Base-by-base conservation (phyloP, 2,797 vertebrate species). In the Xiphophorus birchmanni region DNA sequence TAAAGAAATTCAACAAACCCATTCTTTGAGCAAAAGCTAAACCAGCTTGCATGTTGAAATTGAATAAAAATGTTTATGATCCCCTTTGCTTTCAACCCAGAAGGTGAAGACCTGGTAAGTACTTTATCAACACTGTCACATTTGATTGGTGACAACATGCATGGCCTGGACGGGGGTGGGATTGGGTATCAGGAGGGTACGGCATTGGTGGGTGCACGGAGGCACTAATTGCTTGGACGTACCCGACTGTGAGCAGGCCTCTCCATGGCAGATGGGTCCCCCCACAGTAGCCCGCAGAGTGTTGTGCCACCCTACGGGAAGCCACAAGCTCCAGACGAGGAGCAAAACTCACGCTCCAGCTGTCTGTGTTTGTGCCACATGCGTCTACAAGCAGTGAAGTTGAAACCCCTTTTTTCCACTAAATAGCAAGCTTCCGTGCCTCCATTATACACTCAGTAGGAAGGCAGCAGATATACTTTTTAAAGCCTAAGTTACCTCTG, bases 341-440 rank as follows among this genome's bases (percentile, higher is more conserved):
- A 92, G 86, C 84, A 91, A 92, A 92, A 93, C 86, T 92, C 91
- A 80, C 74, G 81, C 91, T 93, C 94, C 94, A 95, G 94, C 93
- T 95, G 94, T 94, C 94, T 93, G 88, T 87, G 87, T 93, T 90
- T 86, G 85, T 77, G 90, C 93, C 93, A 95, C 95, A 93, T 95
- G 94, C 87, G 87, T 82, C 92, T 85, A 74, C 82, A 83, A 83
- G 89, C 88, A 78, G 76, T 63, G 71, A 81, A 91, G 75, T 65
- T 56, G 44, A 78, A 84, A 50, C 74, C 77, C 72, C 67, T 40
- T 42, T 75, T 58, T 0, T 26, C 76, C 18, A 63, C 54, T 11
- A 0, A 50, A 77, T 58, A 74, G 50, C 73, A 77, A 80, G 29
- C 69, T 78, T 65, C 29, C 72, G 37, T 5, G 42, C 35, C 69